Evolutionary conservation across 2,888 invertebrate genomes (phyloP).

Genomic region (Dasysyrphus tricinctus): DNA sequence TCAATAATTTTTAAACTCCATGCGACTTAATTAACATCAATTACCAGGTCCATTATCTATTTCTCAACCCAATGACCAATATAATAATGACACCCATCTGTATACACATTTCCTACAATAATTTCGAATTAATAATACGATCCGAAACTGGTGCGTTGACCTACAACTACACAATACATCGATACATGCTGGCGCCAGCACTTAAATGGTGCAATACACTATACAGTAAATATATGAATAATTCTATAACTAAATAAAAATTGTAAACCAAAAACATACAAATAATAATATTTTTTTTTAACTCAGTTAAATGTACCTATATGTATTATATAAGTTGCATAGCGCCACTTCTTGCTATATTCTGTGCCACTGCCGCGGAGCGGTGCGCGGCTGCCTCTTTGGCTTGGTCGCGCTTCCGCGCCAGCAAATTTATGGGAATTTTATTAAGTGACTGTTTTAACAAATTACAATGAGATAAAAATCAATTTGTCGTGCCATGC

Average conservation of each 20-base stretch:
- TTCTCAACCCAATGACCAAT: constrained; percentile 64
- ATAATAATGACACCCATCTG: not conserved
- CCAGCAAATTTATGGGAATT: constrained; percentile 77
- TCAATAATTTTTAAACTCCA: constrained; percentile 57
- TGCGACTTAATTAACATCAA: constrained; percentile 62
- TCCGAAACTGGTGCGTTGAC: constrained; percentile 37
- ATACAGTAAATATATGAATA: constrained; percentile 14
- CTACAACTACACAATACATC: constrained; percentile 27
- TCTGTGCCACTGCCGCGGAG: constrained; percentile 48
- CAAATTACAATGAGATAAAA: constrained; percentile 76
- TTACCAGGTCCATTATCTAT: constrained; percentile 61
- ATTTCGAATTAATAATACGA: constrained; percentile 24
- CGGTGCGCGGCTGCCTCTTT: constrained; percentile 46
- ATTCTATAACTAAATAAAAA: constrained; percentile 28
- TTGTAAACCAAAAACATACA: constrained; percentile 19
- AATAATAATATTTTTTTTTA: constrained; percentile 24
- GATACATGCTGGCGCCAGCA: constrained; percentile 52
- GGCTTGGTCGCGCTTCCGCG: constrained; percentile 69
- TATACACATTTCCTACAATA: constrained; percentile 13
- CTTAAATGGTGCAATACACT: constrained; percentile 47
- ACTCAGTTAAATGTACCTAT: constrained; percentile 30
- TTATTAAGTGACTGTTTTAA: constrained; percentile 77
- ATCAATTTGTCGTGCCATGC: constrained; percentile 76
- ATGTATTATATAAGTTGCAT: constrained; percentile 17
- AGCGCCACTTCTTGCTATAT: constrained; percentile 50